Evolutionary conservation across 2,797 vertebrate genomes (phyloP), one percentile per base, ranked within the genome.

Genomic region (Chaenodraco wilsoni): DNA sequence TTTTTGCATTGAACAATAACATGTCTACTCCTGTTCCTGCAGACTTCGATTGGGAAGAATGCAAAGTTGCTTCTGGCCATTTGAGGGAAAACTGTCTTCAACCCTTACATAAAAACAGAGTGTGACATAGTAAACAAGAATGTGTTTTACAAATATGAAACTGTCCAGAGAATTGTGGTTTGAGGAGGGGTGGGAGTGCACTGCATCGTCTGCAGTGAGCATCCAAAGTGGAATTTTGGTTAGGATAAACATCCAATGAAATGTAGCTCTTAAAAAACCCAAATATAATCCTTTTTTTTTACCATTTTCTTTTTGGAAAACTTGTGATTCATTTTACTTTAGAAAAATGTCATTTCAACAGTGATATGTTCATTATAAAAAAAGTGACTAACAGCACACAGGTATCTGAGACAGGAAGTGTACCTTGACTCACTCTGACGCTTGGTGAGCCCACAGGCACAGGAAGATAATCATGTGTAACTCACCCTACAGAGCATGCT

Each of bases 111-210:
- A 61, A 72, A 44, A 69, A 1, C 33, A 52, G 66, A 41, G 65
- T 45, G 43, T 60, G 23, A 72, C 68, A 23, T 49, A 33, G 37
- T 82, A 71, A 83, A 83, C 59, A 72, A 54, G 64, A 45, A 9
- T 58, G 40, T 68, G 71, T 80, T 72, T 79, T 33, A 68, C 12
- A 72, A 68, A 65, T 9, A 71, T 37, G 12, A 75, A 70, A 64
- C 21, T 66, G 45, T 14, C 8, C 46, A 14, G 4, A 48, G 45
- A 64, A 52, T 23, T 80, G 72, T 68, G 55, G 33, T 71, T 61
- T 13, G 19, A 49, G 41, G 45, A 67, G 23, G 9, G 5, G 11
- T 21, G 44, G 58, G 49, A 37, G 54, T 48, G 1, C 17, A 9
- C 1, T 37, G 15, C 19, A 6, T 27, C 54, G 21, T 59, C 40